Base-by-base conservation (phyloP, 1,140 invertebrate genomes). In the Ooceraea biroi region DNA sequence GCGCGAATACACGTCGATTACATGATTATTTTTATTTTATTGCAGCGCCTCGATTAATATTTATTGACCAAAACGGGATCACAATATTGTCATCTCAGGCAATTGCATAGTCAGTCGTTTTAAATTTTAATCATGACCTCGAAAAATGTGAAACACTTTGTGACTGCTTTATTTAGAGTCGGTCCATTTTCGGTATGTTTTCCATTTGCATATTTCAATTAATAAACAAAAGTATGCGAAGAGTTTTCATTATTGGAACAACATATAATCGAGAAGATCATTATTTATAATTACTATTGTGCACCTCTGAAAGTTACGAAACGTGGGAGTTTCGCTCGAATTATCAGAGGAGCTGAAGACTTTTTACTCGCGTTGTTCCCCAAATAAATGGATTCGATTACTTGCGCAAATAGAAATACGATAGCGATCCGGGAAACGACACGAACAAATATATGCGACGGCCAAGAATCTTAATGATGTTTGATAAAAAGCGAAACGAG, bases 181-280 rank as follows among this genome's bases (percentile, higher is more conserved):
- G 52, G 22, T 22, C 27, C 17, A 46, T 65, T 76, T 46, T 44
- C 44, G 41, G 30, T 25, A 36, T 30, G 10, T 14, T 73, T 57
- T 57, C 27, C 12, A 14, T 60, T 60, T 60, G 1, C 5, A 8
- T 19, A 8, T 41, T 12, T 71, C n/a, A 30, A 36, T 14, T 41
- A 57, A 72, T 41, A 57, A 71, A 30, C 19, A 46, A 52, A 72
- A 57, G 30, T 57, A 30, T n/a, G 52, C 30, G 69, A 57, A 71
- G 30, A n/a, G 25, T 55, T 52, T 55, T 55, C 52, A 52, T 52
- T 71, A 19, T 71, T n/a, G 10, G 17, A 71, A 71, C 41, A 46
- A 46, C 12, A 12, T 69, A 50, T 36, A 71, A 71, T 27, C 27
- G 50, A 52, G 27, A n/a, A 71, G n/a, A 30, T 72, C 41, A 17